Conservation (phyloP, 2,797 vertebrate genomes). For the Ispidina picta region DNA sequence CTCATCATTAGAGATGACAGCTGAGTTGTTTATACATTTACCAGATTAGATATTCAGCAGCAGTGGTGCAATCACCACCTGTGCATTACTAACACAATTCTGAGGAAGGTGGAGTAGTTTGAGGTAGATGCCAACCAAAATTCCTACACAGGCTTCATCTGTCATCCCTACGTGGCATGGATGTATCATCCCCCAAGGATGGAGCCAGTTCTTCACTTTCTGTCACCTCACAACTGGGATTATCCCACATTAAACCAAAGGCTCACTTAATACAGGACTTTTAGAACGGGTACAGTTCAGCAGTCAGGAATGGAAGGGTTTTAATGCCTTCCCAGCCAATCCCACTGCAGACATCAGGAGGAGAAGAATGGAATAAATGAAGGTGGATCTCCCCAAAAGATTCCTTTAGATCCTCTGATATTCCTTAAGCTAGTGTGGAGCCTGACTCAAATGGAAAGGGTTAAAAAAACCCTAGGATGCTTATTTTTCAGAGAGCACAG, state of each 20-base stretch:
- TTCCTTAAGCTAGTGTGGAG: background rate
- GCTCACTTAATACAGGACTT: background rate
- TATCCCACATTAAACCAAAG: background rate
- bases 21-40: background rate
- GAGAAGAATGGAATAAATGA: background rate
- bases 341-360: background rate
- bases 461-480: background rate
- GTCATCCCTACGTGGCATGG: background rate
- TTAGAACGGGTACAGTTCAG: background rate
- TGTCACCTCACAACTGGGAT: background rate
- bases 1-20: background rate
- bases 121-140: conserved; percentile 8
- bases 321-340: background rate
- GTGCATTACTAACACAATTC: background rate
- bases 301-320: background rate
- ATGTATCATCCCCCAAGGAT: background rate
- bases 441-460: background rate
- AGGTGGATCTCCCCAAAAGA: background rate
- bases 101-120: background rate
- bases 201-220: background rate
- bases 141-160: background rate
- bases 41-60: background rate
- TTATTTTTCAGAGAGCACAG: conserved; percentile 18
- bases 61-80: background rate
- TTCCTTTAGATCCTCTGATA: background rate